Base-by-base conservation (phyloP, 2,888 invertebrate species). In the Drosophila emarginata region DNA sequence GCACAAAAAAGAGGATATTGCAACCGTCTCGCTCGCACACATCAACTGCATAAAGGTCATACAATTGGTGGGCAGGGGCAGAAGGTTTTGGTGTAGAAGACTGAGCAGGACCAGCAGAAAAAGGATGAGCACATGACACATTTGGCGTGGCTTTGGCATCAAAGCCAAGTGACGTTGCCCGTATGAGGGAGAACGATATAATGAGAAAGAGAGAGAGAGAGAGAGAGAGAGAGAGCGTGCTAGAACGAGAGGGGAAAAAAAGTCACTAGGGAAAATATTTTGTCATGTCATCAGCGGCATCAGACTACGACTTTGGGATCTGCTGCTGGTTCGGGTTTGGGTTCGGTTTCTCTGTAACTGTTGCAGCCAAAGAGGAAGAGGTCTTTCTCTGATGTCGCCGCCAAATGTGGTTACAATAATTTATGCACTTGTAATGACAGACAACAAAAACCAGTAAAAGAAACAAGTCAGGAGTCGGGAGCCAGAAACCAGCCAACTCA, bases 371-470 rank as follows among this genome's bases (percentile, higher is more conserved):
- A 52, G 36, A 23, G 18, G 65, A 54, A 14, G 36, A 40, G 51
- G 60, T 56, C 50, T 23, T 32, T 36, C 39, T 60, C 65, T 58
- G 67, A 78, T 72, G 88, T 79, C 77, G 84, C 88, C 87, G 69
- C 84, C 88, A 87, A 85, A 87, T 88, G 85, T 71, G 89, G 85
- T 85, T 87, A 88, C 89, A 85, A 87, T 85, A 88, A 85, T 85
- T 85, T 85, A 85, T 85, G 85, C 85, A 87, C 89, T 85, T 85
- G 89, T 85, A 85, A 85, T 85, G 89, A 87, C 85, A 85, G 86
- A 85, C 85, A 88, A 87, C 89, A 84, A 84, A 87, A 79, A 36
- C 54, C 45, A 85, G 84, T 81, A 77, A 87, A 87, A 72, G 87
- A 78, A 88, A 72, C 62, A 45, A 59, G 74, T 61, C 72, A 60